These are phyloP conservation scores for Oryzias sinensis DNA, from an alignment of 2,797 vertebrate genomes.

Conservation along the genomic window DNA sequence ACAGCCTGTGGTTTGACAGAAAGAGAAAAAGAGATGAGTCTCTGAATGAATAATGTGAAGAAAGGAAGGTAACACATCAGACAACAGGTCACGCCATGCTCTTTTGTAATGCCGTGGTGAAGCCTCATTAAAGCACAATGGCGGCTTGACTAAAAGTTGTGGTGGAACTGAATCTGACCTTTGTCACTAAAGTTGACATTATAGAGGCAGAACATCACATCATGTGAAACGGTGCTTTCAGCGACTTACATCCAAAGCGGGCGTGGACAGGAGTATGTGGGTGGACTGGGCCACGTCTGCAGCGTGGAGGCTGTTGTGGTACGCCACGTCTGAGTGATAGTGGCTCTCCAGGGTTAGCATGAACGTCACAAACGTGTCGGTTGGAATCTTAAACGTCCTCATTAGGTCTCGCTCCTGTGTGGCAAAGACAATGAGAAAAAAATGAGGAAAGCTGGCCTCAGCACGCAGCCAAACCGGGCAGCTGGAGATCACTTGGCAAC, in stretches of 20 bases:
- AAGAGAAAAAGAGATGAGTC: constrained; percentile 5
- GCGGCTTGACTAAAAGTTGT: constrained; percentile 8
- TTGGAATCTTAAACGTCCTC: constrained; percentile 94
- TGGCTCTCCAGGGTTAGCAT: constrained; percentile 97
- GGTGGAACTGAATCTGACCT: background rate
- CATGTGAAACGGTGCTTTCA: background rate
- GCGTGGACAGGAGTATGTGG: constrained; percentile 93
- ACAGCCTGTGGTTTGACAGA: constrained; percentile 81
- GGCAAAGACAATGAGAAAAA: constrained; percentile 12
- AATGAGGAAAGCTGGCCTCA: constrained; percentile 7
- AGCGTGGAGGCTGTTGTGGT: constrained; percentile 97
- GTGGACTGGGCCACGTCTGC: constrained; percentile 97
- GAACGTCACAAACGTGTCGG: constrained; percentile 94
- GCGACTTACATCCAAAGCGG: constrained; percentile 89
- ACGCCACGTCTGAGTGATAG: constrained; percentile 93
- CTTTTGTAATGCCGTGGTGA: constrained; percentile 19
- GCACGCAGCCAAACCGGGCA: background rate
- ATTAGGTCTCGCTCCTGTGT: constrained; percentile 93
- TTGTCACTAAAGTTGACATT: too few relatives aligned
- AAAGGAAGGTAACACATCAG: constrained; percentile 14
- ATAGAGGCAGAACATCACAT: background rate
- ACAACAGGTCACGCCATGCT: background rate
- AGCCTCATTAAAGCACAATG: constrained; percentile 14
- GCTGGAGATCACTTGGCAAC: background rate
- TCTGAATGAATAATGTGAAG: constrained; percentile 1